phyloP scores from a whole-genome alignment of 2,113 vertebrate species.

The Coryphaenoides rupestris region DNA sequence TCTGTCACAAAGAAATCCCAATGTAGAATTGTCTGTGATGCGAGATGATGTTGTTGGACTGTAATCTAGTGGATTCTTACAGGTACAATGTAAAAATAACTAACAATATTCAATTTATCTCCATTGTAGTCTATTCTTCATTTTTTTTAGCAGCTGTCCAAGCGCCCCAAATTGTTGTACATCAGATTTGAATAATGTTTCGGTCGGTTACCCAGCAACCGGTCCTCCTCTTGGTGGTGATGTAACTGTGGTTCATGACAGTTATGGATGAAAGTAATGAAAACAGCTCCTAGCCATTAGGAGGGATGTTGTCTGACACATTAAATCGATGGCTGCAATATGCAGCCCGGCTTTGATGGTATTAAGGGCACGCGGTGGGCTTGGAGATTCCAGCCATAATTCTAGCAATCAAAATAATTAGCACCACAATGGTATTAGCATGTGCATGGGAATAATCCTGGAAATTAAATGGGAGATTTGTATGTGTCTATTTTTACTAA shows the following conservation, averaged over 20 bases:
- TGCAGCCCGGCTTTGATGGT: background rate
- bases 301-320: background rate
- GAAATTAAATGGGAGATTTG: background rate
- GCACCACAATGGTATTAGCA: conserved; percentile 45
- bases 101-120: too few species aligned
- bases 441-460: conserved; percentile 68
- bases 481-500: background rate
- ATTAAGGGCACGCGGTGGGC: background rate
- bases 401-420: background rate
- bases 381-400: background rate
- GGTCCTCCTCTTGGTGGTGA: background rate
- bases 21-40: too few species aligned
- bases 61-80: too few species aligned
- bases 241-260: background rate
- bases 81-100: too few species aligned
- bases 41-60: too few species aligned
- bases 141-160: too few species aligned
- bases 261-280: background rate
- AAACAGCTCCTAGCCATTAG: background rate
- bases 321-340: background rate
- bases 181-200: too few species aligned
- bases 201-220: background rate
- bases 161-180: too few species aligned
- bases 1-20: too few species aligned
- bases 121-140: too few species aligned